Base-by-base conservation (phyloP, 2,797 vertebrate genomes). In the Sebastes elongatus region DNA sequence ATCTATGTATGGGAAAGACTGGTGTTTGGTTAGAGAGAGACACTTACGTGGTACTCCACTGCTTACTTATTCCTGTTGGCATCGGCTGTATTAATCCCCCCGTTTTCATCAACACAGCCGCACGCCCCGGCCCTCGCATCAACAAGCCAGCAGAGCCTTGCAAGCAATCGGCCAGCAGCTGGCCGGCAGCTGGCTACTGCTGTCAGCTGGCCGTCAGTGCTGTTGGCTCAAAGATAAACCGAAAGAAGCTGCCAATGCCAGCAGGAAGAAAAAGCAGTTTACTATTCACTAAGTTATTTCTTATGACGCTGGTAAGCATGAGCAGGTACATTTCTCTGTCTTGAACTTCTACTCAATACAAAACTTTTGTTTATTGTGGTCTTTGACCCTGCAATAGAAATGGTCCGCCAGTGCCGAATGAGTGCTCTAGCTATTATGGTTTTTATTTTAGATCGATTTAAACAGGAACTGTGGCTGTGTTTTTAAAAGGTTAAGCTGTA, bases 141-240 rank as follows among this genome's bases (percentile, higher is more conserved):
- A 52, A 38, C 38, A 52, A 67, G 68, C 74, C 81, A 70, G 63
- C 86, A 78, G 71, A 78, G 57, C 25, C 42, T 76, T 74, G 76
- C 72, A 16, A 84, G 74, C 75, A 83, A 56, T 71, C 18, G 78
- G 56, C 80, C 78, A 32, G 74, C 73, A 80, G 70, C 81, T 69
- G 76, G 59, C 66, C 20, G n/a, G 75, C 73, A 84, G 79, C 69
- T 63, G 80, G 72, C 64, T 28, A 27, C 71, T 69, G 57, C 66
- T 61, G 53, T 86, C 77, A 74, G 78, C 74, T 86, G 69, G 74
- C 56, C 38, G 10, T 67, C 71, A 59, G 60, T 35, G 22, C 61
- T 28, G 63, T 67, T 81, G 71, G 81, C 83, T 69, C 77, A 2
- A 46, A 84, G 79, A 83, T 79, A 59, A 82, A 87, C 73, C 10